Evolutionary conservation across 2,797 vertebrate genomes (phyloP).

Genomic region (Enteromius anoplus): DNA sequence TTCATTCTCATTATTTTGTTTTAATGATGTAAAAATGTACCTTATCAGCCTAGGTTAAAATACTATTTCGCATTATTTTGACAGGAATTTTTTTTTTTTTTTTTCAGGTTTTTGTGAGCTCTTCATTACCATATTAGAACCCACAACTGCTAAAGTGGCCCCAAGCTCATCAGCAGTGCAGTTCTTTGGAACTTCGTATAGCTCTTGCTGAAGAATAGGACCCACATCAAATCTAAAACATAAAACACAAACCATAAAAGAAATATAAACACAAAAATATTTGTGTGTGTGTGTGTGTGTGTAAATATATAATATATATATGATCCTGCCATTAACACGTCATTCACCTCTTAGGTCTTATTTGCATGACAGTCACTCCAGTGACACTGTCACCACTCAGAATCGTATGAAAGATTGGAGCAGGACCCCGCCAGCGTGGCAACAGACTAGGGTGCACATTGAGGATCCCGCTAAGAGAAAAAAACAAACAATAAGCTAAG

Average conservation of each 20-base stretch:
- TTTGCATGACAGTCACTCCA: conserved; percentile 93
- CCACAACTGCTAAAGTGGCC: conserved; percentile 76
- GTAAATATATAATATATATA: no score
- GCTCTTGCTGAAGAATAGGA: conserved; percentile 87
- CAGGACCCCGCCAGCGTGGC: conserved; percentile 92
- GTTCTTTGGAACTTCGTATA: conserved; percentile 76
- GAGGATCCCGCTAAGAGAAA: conserved; percentile 83
- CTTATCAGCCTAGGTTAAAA: no score
- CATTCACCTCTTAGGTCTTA: conserved; percentile 86
- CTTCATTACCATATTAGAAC: conserved; percentile 81
- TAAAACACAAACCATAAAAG: conserved; percentile 27
- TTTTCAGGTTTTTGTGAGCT: no score
- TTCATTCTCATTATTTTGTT: no score
- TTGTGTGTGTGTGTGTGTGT: no score
- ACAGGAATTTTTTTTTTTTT: no score
- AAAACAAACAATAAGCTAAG: background rate
- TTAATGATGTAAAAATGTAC: no score
- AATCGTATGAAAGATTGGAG: conserved; percentile 89
- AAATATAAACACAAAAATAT: no score
- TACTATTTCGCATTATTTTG: no score
- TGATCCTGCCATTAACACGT: background rate
- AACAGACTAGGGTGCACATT: conserved; percentile 95
- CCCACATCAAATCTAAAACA: conserved; percentile 89
- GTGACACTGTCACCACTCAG: conserved; percentile 85
- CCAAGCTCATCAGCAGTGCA: conserved; percentile 86